Percentiles rank a stretch among this genome's conserved stretches.
Evolutionary conservation across 1,140 invertebrate species (phyloP).

Genomic region (Ceratina japonica): DNA sequence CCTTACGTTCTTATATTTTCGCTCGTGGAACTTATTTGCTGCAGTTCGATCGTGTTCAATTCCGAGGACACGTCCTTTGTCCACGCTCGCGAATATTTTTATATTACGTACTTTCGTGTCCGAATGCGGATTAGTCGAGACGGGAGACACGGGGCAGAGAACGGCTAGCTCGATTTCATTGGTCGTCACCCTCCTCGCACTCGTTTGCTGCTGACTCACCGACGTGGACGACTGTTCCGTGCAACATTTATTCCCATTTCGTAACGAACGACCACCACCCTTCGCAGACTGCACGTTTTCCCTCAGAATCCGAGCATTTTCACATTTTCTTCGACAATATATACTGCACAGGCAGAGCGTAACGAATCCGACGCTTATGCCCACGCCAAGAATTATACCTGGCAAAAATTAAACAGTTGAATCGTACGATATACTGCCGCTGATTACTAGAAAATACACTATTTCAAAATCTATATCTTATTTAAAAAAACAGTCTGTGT

Average conservation of each 20-base stretch:
- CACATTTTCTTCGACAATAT: constrained; percentile 74
- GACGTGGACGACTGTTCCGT: constrained; percentile 72
- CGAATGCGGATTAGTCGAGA: constrained; percentile 68
- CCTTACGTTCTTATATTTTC: too few relatives aligned
- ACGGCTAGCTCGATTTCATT: constrained; percentile 76
- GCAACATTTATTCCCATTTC: constrained; percentile 74
- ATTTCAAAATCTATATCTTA: too few relatives aligned
- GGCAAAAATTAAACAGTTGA: too few relatives aligned
- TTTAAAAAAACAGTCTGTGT: too few relatives aligned
- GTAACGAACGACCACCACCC: constrained; percentile 62
- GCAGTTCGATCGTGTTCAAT: too few relatives aligned
- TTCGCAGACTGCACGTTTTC: constrained; percentile 71
- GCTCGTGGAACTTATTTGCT: too few relatives aligned
- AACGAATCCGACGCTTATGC: constrained; percentile 75
- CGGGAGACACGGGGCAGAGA: constrained; percentile 72
- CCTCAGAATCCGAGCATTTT: constrained; percentile 67
- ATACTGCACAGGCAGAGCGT: constrained; percentile 75
- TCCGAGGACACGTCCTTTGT: too few relatives aligned
- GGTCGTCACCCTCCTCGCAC: constrained; percentile 51
- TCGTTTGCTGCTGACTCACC: constrained; percentile 70
- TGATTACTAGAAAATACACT: too few relatives aligned
- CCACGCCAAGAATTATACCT: constrained; percentile 74
- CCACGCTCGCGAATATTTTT: too few relatives aligned
- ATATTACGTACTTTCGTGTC: constrained; percentile 75
- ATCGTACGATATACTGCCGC: too few relatives aligned